Conservation (phyloP, 2,113 vertebrate genomes). For the Sebastes fasciatus region DNA sequence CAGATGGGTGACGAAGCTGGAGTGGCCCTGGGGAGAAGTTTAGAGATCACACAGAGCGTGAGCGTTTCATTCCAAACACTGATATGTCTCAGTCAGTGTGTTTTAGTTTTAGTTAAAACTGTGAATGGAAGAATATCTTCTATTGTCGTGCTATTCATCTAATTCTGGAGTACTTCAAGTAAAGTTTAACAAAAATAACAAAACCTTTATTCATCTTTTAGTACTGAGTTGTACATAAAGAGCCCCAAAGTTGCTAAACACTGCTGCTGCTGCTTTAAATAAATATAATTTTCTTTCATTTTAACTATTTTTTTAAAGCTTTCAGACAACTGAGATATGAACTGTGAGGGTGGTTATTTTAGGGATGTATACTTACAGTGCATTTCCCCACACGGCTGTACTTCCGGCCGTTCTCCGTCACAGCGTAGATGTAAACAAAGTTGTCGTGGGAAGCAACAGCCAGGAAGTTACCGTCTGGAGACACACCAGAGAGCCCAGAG, state of each 20-base stretch:
- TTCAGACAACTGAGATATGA: not conserved
- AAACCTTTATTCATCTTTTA: not conserved
- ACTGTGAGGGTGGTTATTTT: not conserved
- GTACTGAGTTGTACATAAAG: not conserved
- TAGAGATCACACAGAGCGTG: not conserved
- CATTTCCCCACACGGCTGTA: slow-evolving; percentile 87
- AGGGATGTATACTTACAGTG: slow-evolving; percentile 75
- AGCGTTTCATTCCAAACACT: not conserved
- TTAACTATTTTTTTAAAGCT: not conserved
- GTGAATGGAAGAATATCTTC: not conserved
- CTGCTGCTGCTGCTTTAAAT: not conserved
- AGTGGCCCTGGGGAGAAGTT: slow-evolving; percentile 86
- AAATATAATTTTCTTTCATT: not conserved
- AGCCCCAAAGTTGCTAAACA: not conserved
- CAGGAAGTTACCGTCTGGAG: slow-evolving; percentile 85
- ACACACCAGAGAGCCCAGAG: slow-evolving; percentile 15
- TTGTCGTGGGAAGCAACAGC: slow-evolving; percentile 92
- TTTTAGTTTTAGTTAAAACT: not conserved
- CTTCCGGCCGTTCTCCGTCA: slow-evolving; percentile 86
- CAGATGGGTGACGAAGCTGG: slow-evolving; percentile 92
- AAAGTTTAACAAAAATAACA: not conserved
- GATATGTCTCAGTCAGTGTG: not conserved
- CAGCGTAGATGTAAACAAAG: slow-evolving; percentile 92
- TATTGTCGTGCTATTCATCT: not conserved
- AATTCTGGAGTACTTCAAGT: not conserved